phyloP scores from a whole-genome alignment of 2,888 invertebrate species.

The Pelosia muscerda region DNA sequence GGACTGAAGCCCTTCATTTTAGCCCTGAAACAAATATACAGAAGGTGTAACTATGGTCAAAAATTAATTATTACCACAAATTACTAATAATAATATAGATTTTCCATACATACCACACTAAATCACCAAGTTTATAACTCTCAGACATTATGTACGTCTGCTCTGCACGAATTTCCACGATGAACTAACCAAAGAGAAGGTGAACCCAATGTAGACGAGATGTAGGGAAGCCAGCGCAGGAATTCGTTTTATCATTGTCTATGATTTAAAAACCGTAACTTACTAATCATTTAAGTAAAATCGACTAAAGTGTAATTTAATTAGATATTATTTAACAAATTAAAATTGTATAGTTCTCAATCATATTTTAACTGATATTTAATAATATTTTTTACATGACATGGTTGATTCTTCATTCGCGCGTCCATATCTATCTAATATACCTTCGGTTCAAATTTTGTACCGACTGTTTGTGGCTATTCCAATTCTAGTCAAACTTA shows the following conservation, averaged over 20 bases:
- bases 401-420: no score
- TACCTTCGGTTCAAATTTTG: no score
- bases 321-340: background rate
- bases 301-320: background rate
- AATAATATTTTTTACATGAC: no score
- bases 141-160: constrained; percentile 76
- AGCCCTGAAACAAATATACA: constrained; percentile 91
- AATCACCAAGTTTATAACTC: constrained; percentile 84
- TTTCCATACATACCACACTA: constrained; percentile 83
- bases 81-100: constrained; percentile 43
- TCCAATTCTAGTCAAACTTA: no score
- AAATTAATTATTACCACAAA: constrained; percentile 70
- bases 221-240: constrained; percentile 19
- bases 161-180: constrained; percentile 70
- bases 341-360: no score
- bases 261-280: constrained; percentile 52
- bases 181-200: constrained; percentile 77
- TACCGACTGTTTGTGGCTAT: no score
- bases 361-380: no score
- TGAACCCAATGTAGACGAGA: constrained; percentile 46
- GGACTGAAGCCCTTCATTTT: constrained; percentile 99
- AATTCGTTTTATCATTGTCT: constrained; percentile 54
- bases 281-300: constrained; percentile 16
- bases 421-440: no score
- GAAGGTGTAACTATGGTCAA: constrained; percentile 41